Evolutionary conservation across 1,140 invertebrate genomes (phyloP).

Genomic region (Grapholita molesta): DNA sequence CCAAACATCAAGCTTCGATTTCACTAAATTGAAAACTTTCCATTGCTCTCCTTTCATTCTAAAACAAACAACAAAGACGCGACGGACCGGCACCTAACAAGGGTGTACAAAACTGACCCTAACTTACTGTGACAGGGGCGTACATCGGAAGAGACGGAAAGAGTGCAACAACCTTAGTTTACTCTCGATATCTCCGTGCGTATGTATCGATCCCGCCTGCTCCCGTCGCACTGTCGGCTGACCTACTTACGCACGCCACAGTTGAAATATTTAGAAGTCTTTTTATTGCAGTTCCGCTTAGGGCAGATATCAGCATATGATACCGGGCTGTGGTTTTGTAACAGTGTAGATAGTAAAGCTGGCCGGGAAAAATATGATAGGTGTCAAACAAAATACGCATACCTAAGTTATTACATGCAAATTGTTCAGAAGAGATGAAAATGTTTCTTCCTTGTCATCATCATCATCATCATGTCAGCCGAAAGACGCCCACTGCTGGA

Average conservation of each 20-base stretch:
- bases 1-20: not conserved
- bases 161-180: slow-evolving; percentile 37
- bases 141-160: slow-evolving; percentile 15
- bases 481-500: too few species aligned
- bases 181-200: slow-evolving; percentile 35
- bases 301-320: slow-evolving; percentile 6
- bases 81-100: not conserved
- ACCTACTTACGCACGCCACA: slow-evolving; percentile 31
- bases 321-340: not conserved
- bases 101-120: not conserved
- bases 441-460: too few species aligned
- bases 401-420: not conserved
- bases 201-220: slow-evolving; percentile 37
- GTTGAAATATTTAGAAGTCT: slow-evolving; percentile 10
- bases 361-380: not conserved
- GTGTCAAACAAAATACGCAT: not conserved
- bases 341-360: not conserved
- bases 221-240: slow-evolving; percentile 33
- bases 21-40: not conserved
- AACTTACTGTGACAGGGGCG: not conserved
- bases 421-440: too few species aligned
- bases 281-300: slow-evolving; percentile 9
- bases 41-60: not conserved
- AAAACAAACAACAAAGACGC: not conserved
- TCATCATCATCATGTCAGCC: too few species aligned